A percentile compares a stretch with the other conserved stretches of the same genome.
Conservation (phyloP, 2,113 vertebrate species). For the Mixornis gularis region DNA sequence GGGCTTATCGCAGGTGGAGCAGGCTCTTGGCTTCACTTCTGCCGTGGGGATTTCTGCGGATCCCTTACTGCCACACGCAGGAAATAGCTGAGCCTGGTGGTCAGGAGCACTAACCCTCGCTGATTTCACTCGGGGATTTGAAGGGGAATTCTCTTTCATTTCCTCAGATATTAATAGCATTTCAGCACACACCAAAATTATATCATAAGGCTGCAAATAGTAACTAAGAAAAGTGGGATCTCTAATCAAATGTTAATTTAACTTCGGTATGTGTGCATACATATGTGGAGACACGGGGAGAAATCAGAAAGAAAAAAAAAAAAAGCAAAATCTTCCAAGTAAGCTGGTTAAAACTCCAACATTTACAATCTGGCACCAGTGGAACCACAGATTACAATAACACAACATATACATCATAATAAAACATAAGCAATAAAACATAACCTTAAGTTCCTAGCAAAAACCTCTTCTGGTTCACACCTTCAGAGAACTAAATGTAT, state of each 20-base stretch:
- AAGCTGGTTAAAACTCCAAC: not conserved
- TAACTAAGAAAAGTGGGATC: not conserved
- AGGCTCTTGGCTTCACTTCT: not conserved
- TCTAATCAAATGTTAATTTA: not conserved
- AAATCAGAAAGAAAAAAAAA: not conserved
- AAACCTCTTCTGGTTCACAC: not conserved
- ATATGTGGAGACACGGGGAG: not conserved
- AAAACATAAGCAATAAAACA: not conserved
- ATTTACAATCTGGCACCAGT: not conserved
- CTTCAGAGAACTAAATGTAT: not conserved
- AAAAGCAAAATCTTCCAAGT: not conserved
- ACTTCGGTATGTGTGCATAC: not conserved
- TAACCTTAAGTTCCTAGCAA: not conserved
- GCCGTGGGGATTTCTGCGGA: not conserved
- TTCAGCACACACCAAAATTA: not conserved
- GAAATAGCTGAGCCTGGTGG: not conserved
- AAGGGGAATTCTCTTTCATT: constrained; percentile 22
- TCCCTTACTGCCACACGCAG: not conserved
- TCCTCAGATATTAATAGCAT: not conserved
- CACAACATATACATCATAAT: accelerated
- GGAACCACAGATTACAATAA: not conserved
- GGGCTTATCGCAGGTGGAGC: not conserved
- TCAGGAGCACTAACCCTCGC: not conserved
- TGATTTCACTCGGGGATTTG: not conserved
- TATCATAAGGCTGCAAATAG: not conserved